Evolutionary conservation across 2,888 invertebrate genomes (phyloP).

Genomic region (Dinocampus coccinellae): DNA sequence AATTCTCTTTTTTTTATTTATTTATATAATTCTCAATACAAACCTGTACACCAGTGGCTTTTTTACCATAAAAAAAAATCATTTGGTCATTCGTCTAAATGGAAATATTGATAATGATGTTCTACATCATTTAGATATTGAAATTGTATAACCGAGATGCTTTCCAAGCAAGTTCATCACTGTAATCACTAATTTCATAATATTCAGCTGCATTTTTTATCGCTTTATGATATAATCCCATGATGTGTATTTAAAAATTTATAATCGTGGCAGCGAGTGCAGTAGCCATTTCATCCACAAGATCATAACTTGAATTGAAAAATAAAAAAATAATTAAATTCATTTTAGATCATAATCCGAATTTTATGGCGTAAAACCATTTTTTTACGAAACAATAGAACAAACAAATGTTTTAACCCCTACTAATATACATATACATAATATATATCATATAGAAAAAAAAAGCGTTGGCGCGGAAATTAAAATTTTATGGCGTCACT

Average conservation of each 20-base stretch:
- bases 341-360: no score
- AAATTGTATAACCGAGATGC: conserved; percentile 73
- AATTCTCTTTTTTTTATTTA: conserved; percentile 10
- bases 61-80: conserved; percentile 73
- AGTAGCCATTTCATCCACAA: conserved; percentile 75
- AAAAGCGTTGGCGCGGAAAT: conserved; percentile 35
- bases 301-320: conserved; percentile 71
- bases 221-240: conserved; percentile 71
- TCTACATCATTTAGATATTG: conserved; percentile 71
- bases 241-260: conserved; percentile 70
- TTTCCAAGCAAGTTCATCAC: conserved; percentile 74
- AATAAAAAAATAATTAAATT: background rate
- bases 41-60: conserved; percentile 73
- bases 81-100: conserved; percentile 70
- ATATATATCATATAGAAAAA: no score
- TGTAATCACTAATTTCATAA: conserved; percentile 71
- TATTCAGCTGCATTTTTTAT: conserved; percentile 71
- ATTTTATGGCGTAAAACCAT: no score
- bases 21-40: conserved; percentile 27
- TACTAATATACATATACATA: background rate
- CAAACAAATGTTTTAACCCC: background rate
- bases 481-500: conserved; percentile 45
- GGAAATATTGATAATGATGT: conserved; percentile 70
- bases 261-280: conserved; percentile 73
- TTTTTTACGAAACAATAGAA: no score